A percentile compares a stretch with the other conserved stretches of the same genome.
phyloP scores from a whole-genome alignment of 2,797 vertebrate species.

The Delichon dasypus region DNA sequence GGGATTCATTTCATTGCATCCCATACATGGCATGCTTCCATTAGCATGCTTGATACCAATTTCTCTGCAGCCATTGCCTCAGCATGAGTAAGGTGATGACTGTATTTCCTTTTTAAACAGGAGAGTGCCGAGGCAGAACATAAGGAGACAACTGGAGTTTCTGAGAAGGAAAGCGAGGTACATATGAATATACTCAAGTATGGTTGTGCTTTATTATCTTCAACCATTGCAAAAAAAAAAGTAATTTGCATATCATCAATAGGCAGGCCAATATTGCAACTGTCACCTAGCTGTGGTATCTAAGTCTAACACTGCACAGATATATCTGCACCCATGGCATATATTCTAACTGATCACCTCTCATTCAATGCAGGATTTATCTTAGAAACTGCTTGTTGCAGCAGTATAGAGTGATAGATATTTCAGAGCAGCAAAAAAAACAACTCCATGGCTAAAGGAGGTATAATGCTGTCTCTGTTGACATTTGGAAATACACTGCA shows the following conservation, averaged over 20 bases:
- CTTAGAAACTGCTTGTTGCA: neutral
- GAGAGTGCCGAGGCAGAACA: slow-evolving; percentile 67
- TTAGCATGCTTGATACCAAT: neutral
- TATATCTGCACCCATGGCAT: neutral
- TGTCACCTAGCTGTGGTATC: neutral
- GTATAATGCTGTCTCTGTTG: neutral
- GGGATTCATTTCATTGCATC: neutral
- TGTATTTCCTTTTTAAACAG: slow-evolving; percentile 67
- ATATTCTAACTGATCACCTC: neutral
- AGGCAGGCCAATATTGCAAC: neutral
- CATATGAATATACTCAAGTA: neutral
- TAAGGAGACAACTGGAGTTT: slow-evolving; percentile 63
- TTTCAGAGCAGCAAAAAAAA: neutral
- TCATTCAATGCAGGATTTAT: neutral
- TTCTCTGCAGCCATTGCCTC: neutral
- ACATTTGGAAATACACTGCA: neutral
- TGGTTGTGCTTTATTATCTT: neutral
- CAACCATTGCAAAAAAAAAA: neutral
- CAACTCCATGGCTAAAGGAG: neutral
- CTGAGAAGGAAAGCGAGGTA: slow-evolving; percentile 75
- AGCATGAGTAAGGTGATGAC: neutral
- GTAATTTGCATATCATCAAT: neutral
- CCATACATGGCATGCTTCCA: neutral
- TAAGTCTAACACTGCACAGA: neutral
- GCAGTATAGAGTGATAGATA: neutral